Conservation (phyloP, 2,797 vertebrate genomes). For the Emydoidea blandingii region DNA sequence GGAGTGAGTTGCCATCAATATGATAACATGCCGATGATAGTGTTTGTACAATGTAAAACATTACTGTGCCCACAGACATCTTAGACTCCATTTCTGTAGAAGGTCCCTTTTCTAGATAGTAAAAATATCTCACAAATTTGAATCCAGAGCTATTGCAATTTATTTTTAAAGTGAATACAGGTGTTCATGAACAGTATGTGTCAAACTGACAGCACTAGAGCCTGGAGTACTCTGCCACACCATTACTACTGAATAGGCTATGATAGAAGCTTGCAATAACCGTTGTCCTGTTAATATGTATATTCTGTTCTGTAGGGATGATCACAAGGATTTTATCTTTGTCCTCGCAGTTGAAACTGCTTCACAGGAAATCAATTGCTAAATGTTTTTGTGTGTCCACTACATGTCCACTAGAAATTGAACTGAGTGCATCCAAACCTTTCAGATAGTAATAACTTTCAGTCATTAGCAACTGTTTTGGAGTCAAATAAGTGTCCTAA, state of each 20-base stretch:
- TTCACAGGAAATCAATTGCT: background rate
- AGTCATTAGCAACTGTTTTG: background rate
- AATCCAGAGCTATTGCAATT: slow-evolving; percentile 57
- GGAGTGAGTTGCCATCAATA: background rate
- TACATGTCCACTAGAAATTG: background rate
- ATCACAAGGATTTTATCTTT: slow-evolving; percentile 5
- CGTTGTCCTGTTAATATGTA: background rate
- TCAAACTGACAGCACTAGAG: slow-evolving; percentile 72
- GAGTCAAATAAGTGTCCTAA: background rate
- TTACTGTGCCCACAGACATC: background rate
- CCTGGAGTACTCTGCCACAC: slow-evolving; percentile 56
- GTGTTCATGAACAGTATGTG: slow-evolving; percentile 32
- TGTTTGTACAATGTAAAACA: background rate
- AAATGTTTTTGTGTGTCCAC: background rate
- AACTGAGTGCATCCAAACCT: background rate
- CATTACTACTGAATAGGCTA: slow-evolving; percentile 41
- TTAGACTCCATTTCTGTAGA: slow-evolving; percentile 55
- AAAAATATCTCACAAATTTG: slow-evolving; percentile 45
- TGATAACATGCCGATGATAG: background rate
- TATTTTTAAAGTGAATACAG: slow-evolving; percentile 68
- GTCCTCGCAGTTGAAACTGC: background rate
- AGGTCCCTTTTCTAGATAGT: slow-evolving; percentile 63
- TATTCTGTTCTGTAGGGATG: background rate
- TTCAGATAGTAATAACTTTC: slow-evolving; percentile 1
- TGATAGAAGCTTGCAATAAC: background rate